phyloP scores from a whole-genome alignment of 2,113 vertebrate species.

The Apodemus sylvaticus region DNA sequence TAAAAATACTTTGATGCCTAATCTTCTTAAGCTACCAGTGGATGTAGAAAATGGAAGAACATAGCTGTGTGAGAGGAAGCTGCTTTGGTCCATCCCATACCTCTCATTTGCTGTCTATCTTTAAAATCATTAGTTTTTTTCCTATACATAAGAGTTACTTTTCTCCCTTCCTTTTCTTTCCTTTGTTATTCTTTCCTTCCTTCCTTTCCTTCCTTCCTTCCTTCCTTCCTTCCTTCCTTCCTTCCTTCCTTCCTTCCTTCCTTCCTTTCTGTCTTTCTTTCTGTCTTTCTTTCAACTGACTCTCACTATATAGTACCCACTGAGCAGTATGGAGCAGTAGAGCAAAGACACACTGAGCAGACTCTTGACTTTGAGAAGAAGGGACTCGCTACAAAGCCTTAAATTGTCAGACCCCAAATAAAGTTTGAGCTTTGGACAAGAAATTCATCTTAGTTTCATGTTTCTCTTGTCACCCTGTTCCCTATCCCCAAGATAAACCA shows the following conservation, averaged over 20 bases:
- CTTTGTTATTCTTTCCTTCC: too few species aligned
- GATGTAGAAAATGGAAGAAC: background rate
- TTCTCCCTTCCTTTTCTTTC: too few species aligned
- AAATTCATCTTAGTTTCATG: too few species aligned
- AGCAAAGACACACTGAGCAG: too few species aligned
- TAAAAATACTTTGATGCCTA: background rate
- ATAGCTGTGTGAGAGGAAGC: background rate
- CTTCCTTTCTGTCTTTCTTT: background rate
- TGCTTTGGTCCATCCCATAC: background rate
- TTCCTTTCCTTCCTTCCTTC: fast-evolving
- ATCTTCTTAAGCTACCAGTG: background rate
- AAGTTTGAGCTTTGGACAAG: too few species aligned
- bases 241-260: fast-evolving
- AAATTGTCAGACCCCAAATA: too few species aligned
- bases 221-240: too few species aligned
- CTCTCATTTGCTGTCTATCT: background rate
- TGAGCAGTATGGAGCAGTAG: too few species aligned
- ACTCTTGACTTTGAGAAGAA: too few species aligned
- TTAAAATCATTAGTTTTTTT: background rate
- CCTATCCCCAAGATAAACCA: too few species aligned
- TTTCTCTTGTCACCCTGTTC: too few species aligned
- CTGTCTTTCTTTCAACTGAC: background rate
- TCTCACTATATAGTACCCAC: background rate
- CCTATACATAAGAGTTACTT: background rate
- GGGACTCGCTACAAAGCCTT: too few species aligned